Evolutionary conservation across 2,888 invertebrate species (phyloP).

Genomic region (Carcina quercana): DNA sequence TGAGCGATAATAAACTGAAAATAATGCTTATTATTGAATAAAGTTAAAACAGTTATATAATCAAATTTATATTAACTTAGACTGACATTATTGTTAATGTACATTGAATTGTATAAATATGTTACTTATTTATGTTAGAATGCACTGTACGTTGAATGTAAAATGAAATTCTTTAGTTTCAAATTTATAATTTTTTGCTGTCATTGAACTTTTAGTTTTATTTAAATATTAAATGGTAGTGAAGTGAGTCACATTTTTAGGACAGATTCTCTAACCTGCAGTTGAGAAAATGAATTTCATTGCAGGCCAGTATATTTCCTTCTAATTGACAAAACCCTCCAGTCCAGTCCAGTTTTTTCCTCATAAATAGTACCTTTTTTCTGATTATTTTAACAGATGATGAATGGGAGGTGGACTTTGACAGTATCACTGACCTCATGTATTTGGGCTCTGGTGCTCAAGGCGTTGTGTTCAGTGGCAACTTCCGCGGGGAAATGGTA

Average conservation of each 20-base stretch:
- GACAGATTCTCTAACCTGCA: not conserved
- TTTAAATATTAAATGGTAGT: not conserved
- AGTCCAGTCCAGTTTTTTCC: not conserved
- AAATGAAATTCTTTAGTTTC: too few species aligned
- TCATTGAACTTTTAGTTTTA: not conserved
- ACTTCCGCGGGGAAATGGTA: constrained; percentile 86
- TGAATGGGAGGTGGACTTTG: constrained; percentile 97
- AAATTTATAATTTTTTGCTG: too few species aligned
- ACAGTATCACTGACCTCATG: constrained; percentile 88
- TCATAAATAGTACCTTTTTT: too few species aligned
- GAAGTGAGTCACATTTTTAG: not conserved
- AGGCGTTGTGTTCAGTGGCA: constrained; percentile 95
- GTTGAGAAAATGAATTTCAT: not conserved
- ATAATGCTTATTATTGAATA: too few species aligned
- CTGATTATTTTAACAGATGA: constrained; percentile 60
- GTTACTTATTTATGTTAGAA: too few species aligned
- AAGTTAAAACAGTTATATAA: too few species aligned
- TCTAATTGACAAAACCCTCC: not conserved
- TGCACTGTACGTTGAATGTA: too few species aligned
- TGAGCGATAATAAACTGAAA: too few species aligned
- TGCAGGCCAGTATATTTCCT: not conserved
- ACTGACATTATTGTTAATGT: too few species aligned
- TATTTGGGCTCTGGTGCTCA: constrained; percentile 98
- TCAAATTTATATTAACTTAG: too few species aligned
- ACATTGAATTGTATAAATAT: too few species aligned